Base-by-base conservation (phyloP, 35 echinoderm and acorn worm genomes). In the Diadema setosum region DNA sequence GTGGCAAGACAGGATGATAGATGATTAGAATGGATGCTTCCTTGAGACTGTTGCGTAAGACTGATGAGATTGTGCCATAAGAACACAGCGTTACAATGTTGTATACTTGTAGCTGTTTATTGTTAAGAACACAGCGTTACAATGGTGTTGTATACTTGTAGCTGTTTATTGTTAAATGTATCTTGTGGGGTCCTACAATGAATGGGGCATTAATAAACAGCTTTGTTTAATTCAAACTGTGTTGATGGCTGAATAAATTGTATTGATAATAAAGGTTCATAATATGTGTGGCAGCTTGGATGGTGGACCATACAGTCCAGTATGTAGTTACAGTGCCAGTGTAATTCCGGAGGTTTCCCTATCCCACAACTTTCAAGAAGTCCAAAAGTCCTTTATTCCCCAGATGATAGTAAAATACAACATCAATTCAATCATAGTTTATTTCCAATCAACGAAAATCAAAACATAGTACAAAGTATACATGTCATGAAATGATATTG, bases 1-100 rank as follows among this genome's bases (percentile, higher is more conserved):
- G 1, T 90, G 88, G 81, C 88, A 90, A 42, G 88, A 90, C 46
- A 80, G 33, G 21, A 34, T 36, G 73, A 26, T 60, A 26, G 57
- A 58, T 58, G 55, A 58, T 58, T 58, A 58, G 55, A 58, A 58
- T 58, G 55, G 55, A 58, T n/a, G n/a, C n/a, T n/a, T n/a, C n/a
- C n/a, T n/a, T n/a, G n/a, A n/a, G n/a, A n/a, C n/a, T n/a, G n/a
- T n/a, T n/a, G n/a, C n/a, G n/a, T n/a, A n/a, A n/a, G n/a, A n/a
- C n/a, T n/a, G n/a, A n/a, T n/a, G n/a, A 58, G 55, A 58, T 2
- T 58, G 55, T 58, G 55, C 55, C 12, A 58, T 58, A 58, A 58
- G 55, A 58, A 58, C 55, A 58, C 55, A n/a, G 12, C 55, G 26
- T 58, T 58, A 58, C 55, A n/a, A 58, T 58, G 55, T 58, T 58